Base-by-base conservation (phyloP, 2,113 vertebrate genomes). In the Bothrops jararaca region DNA sequence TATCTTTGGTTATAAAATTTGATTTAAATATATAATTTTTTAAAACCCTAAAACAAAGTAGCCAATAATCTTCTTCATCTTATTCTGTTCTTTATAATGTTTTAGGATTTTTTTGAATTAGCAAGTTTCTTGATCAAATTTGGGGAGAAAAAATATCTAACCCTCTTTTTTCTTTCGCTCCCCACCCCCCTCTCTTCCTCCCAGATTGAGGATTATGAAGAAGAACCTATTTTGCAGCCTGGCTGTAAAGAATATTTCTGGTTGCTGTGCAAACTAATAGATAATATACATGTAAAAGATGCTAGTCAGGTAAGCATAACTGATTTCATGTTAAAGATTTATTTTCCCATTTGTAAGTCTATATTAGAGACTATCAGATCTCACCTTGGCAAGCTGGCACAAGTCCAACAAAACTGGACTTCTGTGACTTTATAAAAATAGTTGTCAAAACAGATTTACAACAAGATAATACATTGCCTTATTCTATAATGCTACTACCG, bases 181-280 rank as follows among this genome's bases (percentile, higher is more conserved):
- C 29, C 5, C 5, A 18, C n/a, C 2, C n/a, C 69, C 15, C 3
- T 5, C n/a, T 13, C 58, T 6, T 22, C 58, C n/a, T 11, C 11
- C 91, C 97, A 99, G 99, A 96, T 98, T 97, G 99, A 99, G 97
- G 99, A 99, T 96, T 99, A 99, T 86, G 99, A 99, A 90, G 99
- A 99, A 95, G 99, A 99, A 97, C 98, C 98, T 45, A 96, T 99
- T 94, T 94, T 99, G 93, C 97, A 98, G 96, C 98, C 98, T 12
- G 99, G 99, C 94, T 99, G 99, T 97, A 99, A 99, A 95, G 99
- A 99, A 80, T 99, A 99, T 97, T 99, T 99, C 97, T 99, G 99
- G 99, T 98, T 99, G 96, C 98, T 99, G 50, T 99, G 99, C 96
- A 99, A 99, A 97, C 98, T 99, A 97, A 99, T 99, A 90, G 99